A percentile compares a stretch with the other conserved stretches of the same genome.
phyloP scores from a whole-genome alignment of 2,113 vertebrate genomes.

The Dicaeum eximium region DNA sequence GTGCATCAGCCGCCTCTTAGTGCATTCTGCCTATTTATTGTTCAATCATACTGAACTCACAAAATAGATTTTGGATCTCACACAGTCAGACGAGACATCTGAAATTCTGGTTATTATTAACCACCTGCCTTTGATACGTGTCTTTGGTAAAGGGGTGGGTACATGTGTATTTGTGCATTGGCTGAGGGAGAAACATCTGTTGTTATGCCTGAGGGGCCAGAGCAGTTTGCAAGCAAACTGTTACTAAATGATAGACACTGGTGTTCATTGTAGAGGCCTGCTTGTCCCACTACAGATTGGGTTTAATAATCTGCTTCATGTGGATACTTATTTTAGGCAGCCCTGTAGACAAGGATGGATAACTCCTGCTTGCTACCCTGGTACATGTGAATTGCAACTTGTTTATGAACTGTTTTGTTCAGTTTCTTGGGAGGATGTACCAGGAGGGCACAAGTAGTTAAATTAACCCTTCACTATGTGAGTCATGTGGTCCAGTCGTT shows the following conservation, averaged over 20 bases:
- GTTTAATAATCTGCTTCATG: not conserved
- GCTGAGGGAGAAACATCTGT: not conserved
- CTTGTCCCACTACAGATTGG: not conserved
- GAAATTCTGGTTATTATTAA: not conserved
- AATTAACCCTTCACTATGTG: not conserved
- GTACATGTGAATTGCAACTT: rapidly evolving
- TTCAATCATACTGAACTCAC: not conserved
- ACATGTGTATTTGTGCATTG: too few species aligned
- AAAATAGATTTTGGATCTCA: not conserved
- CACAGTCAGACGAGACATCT: not conserved
- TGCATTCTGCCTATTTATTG: not conserved
- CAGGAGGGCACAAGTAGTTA: not conserved
- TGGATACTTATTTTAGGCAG: not conserved
- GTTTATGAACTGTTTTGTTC: too few species aligned
- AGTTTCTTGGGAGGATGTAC: not conserved
- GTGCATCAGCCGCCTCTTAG: not conserved
- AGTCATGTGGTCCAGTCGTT: not conserved
- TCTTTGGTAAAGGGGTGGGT: not conserved
- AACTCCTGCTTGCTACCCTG: rapidly evolving
- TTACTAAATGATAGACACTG: not conserved
- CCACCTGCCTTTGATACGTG: rapidly evolving
- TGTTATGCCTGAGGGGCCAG: not conserved
- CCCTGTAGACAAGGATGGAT: rapidly evolving
- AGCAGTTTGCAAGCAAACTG: not conserved
- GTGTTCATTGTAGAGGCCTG: not conserved